phyloP scores from a whole-genome alignment of 2,797 vertebrate species.

The Enteromius radiatus region DNA sequence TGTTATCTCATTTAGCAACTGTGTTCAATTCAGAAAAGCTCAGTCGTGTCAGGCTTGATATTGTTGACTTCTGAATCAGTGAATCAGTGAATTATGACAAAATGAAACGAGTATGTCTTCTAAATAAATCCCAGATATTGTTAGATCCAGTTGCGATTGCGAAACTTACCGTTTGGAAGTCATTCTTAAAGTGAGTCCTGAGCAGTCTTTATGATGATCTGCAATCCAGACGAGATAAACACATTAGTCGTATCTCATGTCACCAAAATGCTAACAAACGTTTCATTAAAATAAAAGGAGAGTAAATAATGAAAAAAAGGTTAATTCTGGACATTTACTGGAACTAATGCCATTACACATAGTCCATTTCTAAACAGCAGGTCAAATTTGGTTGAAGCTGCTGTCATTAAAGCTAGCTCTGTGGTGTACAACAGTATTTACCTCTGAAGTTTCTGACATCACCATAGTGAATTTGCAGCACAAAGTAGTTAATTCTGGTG shows the following conservation, averaged over 20 bases:
- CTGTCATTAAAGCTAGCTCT: background rate
- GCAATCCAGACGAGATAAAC: constrained; percentile 57
- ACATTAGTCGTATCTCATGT: background rate
- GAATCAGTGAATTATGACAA: background rate
- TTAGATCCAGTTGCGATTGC: constrained; percentile 2
- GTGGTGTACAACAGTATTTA: constrained; percentile 63
- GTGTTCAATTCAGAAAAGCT: background rate
- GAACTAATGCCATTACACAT: background rate
- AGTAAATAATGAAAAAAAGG: background rate
- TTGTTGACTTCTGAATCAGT: background rate
- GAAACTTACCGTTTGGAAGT: constrained; percentile 89
- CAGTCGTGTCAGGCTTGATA: background rate
- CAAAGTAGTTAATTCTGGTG: constrained; percentile 87
- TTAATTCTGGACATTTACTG: background rate
- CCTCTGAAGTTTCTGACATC: constrained; percentile 88
- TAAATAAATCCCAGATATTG: background rate
- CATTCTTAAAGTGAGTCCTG: constrained; percentile 90
- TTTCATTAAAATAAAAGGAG: background rate
- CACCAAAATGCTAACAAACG: background rate
- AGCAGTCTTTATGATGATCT: constrained; percentile 96
- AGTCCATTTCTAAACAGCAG: background rate
- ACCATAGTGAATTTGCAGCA: constrained; percentile 97
- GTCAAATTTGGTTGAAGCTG: background rate
- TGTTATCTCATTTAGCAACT: background rate
- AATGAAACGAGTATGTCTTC: background rate